Conservation (phyloP, 2,888 invertebrate genomes). For the Dimorphilus gyrociliatus region DNA sequence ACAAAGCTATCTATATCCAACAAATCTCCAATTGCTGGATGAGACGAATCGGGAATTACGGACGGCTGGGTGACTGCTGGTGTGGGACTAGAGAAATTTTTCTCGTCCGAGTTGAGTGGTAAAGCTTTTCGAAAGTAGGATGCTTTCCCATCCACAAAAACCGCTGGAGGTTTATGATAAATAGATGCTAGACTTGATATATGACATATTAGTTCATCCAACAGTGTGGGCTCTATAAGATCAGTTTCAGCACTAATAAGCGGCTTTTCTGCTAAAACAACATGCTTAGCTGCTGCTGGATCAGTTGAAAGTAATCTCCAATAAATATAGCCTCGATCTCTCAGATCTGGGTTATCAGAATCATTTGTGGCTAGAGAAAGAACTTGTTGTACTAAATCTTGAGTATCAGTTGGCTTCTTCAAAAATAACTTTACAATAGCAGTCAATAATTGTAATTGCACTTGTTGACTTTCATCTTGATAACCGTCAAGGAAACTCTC, state of each 20-base stretch:
- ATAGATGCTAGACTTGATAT: slow-evolving; percentile 94
- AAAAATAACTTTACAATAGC: slow-evolving; percentile 96
- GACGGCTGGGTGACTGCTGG: too few relatives aligned
- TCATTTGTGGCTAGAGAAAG: slow-evolving; percentile 44
- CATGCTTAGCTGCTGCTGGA: slow-evolving; percentile 97
- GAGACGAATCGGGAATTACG: too few relatives aligned
- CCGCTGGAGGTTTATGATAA: slow-evolving; percentile 95
- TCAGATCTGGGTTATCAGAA: slow-evolving; percentile 92
- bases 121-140: slow-evolving; percentile 41
- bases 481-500: slow-evolving; percentile 96
- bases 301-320: slow-evolving; percentile 96
- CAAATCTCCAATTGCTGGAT: neutral
- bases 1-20: slow-evolving; percentile 1
- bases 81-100: too few relatives aligned
- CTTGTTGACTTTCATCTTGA: slow-evolving; percentile 84
- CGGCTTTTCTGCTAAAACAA: slow-evolving; percentile 94
- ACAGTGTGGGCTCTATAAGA: slow-evolving; percentile 80
- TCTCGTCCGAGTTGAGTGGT: slow-evolving; percentile 13
- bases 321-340: slow-evolving; percentile 97
- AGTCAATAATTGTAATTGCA: slow-evolving; percentile 81
- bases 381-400: slow-evolving; percentile 87
- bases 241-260: slow-evolving; percentile 98
- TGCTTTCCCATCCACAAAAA: slow-evolving; percentile 72
- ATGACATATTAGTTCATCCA: slow-evolving; percentile 96
- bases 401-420: slow-evolving; percentile 92